phyloP scores from a whole-genome alignment of 2,888 invertebrate species.

The Lapara coniferarum region DNA sequence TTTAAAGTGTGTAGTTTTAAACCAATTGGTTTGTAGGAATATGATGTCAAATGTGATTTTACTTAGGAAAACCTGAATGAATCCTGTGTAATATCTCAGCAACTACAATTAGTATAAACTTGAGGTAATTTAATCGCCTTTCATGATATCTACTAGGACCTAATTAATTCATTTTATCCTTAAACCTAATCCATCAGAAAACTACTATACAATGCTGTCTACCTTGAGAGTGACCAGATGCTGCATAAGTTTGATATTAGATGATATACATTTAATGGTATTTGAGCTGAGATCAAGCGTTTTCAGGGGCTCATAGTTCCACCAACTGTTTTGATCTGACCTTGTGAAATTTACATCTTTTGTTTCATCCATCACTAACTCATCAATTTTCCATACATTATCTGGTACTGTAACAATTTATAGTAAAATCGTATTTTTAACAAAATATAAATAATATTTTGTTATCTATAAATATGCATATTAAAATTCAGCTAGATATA shows the following conservation, averaged over 20 bases:
- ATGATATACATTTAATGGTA: constrained; percentile 85
- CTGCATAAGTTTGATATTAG: constrained; percentile 86
- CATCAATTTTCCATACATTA: constrained; percentile 89
- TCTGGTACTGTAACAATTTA: constrained; percentile 84
- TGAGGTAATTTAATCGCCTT: too few species aligned
- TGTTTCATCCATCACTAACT: constrained; percentile 84
- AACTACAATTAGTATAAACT: too few species aligned
- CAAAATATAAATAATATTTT: background rate
- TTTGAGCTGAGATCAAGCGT: constrained; percentile 91
- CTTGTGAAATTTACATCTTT: constrained; percentile 85
- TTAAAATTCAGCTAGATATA: too few species aligned
- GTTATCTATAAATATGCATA: background rate
- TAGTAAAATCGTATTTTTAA: constrained; percentile 6
- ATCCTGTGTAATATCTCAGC: too few species aligned
- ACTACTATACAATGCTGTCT: constrained; percentile 39
- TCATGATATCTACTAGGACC: too few species aligned
- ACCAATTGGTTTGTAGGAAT: too few species aligned
- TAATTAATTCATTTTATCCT: background rate
- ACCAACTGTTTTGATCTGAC: constrained; percentile 88
- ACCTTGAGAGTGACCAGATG: constrained; percentile 89
- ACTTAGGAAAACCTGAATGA: too few species aligned
- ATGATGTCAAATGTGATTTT: too few species aligned
- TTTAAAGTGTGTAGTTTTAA: too few species aligned
- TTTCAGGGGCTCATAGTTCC: constrained; percentile 91
- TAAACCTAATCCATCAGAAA: background rate